Percentiles rank a stretch among this genome's conserved stretches.
Conservation (phyloP, 1,140 invertebrate genomes). For the Zaprionus taronus region DNA sequence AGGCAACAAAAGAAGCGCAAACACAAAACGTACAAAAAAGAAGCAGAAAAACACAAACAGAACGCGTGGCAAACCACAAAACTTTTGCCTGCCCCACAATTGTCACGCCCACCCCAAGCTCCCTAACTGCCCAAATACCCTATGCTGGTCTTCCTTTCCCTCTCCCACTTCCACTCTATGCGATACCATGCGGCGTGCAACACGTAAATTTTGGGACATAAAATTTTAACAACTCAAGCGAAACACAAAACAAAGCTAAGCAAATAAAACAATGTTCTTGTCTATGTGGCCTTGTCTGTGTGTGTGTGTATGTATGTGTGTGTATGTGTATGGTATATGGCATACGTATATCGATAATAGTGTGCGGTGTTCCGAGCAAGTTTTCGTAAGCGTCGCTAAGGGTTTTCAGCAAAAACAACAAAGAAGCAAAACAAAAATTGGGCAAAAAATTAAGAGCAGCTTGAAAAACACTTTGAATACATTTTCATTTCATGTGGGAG, state of each 20-base stretch:
- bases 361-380: background rate
- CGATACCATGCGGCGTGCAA: slow-evolving; percentile 35
- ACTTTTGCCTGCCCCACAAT: slow-evolving; percentile 12
- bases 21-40: slow-evolving; percentile 12
- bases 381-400: background rate
- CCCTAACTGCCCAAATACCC: background rate
- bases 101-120: slow-evolving; percentile 8
- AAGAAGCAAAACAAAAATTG: background rate
- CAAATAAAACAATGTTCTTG: slow-evolving; percentile 46
- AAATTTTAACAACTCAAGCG: slow-evolving; percentile 70
- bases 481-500: background rate
- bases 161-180: background rate
- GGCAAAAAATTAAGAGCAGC: background rate
- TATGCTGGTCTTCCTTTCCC: background rate
- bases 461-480: background rate
- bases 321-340: background rate
- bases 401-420: background rate
- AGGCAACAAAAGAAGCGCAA: slow-evolving; percentile 26
- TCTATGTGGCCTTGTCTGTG: background rate
- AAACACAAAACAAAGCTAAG: slow-evolving; percentile 38
- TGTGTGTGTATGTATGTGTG: background rate
- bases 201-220: slow-evolving; percentile 71
- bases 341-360: background rate
- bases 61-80: slow-evolving; percentile 2
- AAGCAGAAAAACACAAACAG: slow-evolving; percentile 8